Conservation (phyloP, 1,140 invertebrate species). For the Cydia amplana region DNA sequence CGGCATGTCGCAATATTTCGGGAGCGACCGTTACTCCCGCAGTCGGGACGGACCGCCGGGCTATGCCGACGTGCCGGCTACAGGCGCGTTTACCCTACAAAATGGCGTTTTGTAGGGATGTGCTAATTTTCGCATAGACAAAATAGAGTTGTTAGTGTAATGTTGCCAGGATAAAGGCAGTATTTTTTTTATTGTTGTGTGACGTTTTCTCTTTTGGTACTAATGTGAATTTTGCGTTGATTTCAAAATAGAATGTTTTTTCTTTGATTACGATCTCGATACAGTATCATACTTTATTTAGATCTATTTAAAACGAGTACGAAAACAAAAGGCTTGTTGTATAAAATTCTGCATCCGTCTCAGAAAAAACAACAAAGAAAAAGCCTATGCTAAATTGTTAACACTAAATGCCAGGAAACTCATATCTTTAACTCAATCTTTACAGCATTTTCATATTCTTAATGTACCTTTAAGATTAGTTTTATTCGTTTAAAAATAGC, state of each 20-base stretch:
- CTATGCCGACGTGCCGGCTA: constrained; percentile 52
- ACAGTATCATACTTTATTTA: neutral
- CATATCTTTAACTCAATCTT: constrained; percentile 42
- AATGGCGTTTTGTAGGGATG: constrained; percentile 18
- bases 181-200: neutral
- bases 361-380: neutral
- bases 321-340: neutral
- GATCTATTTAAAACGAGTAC: neutral
- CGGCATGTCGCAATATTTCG: constrained; percentile 68
- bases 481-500: constrained; percentile 26
- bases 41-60: constrained; percentile 48
- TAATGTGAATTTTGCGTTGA: neutral
- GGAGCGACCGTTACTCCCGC: constrained; percentile 63
- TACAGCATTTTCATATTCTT: constrained; percentile 44
- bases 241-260: neutral
- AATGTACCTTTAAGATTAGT: constrained; percentile 35
- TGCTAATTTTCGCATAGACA: constrained; percentile 25
- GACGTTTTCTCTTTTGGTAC: neutral
- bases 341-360: neutral
- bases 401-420: constrained; percentile 44
- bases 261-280: no score
- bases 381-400: neutral
- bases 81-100: constrained; percentile 26
- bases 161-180: neutral
- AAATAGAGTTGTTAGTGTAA: neutral